Conservation (phyloP, 2,888 invertebrate species). For the Gisinianus flammeolus region DNA sequence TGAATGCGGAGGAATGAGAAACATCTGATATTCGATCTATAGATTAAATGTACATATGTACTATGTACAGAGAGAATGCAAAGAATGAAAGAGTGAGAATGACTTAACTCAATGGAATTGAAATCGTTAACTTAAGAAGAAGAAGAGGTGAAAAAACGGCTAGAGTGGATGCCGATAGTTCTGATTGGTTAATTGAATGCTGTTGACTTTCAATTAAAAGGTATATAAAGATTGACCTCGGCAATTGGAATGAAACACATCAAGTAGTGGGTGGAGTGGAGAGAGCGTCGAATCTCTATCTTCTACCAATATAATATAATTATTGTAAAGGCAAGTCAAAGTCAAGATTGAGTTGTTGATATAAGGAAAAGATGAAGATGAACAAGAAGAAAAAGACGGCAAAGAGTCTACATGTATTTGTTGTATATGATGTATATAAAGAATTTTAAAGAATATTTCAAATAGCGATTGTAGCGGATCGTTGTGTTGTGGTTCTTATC, state of each 20-base stretch:
- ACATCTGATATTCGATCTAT: no score
- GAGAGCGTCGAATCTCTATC: not conserved
- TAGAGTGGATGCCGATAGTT: not conserved
- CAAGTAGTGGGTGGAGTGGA: conserved; percentile 16
- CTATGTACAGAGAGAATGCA: no score
- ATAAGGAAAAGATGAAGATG: conserved; percentile 6
- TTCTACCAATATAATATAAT: not conserved
- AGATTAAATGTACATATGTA: no score
- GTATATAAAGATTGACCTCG: conserved; percentile 16
- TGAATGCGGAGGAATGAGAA: no score
- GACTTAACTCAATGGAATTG: no score
- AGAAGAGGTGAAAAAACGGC: not conserved
- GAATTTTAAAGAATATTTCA: not conserved
- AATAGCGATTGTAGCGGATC: not conserved
- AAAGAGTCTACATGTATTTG: not conserved
- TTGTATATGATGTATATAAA: not conserved
- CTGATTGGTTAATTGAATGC: conserved; percentile 27
- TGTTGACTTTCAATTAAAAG: conserved; percentile 31
- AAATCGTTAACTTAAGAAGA: not conserved
- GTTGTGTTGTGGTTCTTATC: not conserved
- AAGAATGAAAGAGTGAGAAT: no score
- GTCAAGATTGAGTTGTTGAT: conserved; percentile 8
- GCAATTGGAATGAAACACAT: not conserved
- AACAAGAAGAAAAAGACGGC: conserved; percentile 16
- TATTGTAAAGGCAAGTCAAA: conserved; percentile 24